These are phyloP conservation scores for Epizoanthus stellaris DNA, from an alignment of 92 coral and sea anemone genomes.

Conservation along the genomic window DNA sequence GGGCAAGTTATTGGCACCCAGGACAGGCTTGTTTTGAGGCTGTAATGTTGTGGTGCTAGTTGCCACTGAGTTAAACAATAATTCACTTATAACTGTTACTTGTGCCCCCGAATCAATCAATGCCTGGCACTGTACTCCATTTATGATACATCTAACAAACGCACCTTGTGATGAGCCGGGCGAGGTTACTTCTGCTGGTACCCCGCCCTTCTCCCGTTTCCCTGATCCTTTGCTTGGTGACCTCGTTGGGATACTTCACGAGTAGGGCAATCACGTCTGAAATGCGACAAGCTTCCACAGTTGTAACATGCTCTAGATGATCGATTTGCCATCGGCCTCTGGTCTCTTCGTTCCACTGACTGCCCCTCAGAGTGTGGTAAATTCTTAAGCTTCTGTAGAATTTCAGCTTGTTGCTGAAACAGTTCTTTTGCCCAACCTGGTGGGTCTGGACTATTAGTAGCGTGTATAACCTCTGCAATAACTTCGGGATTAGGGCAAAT, in stretches of 20 bases:
- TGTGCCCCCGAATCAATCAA: constrained; percentile 43
- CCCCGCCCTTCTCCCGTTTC: constrained; percentile 39
- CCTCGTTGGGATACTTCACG: too few species aligned
- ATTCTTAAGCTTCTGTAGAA: background rate
- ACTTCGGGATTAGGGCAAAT: too few species aligned
- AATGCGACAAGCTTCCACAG: constrained; percentile 16
- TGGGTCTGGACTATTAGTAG: too few species aligned
- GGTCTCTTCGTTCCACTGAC: background rate
- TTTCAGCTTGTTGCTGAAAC: constrained; percentile 21
- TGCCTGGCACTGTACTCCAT: constrained; percentile 10
- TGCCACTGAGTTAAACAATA: background rate
- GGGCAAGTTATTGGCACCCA: constrained; percentile 37
- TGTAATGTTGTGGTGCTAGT: background rate
- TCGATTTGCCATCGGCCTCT: too few species aligned
- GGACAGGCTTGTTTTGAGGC: constrained; percentile 26
- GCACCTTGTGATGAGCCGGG: constrained; percentile 38
- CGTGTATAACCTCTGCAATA: too few species aligned
- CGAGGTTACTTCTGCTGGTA: constrained; percentile 15
- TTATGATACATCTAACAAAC: constrained; percentile 4
- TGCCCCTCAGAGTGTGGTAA: constrained; percentile 6
- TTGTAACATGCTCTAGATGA: background rate
- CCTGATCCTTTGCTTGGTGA: background rate
- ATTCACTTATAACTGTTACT: constrained; percentile 38
- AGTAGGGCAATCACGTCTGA: too few species aligned
- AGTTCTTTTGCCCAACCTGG: background rate